Conservation (phyloP, 2,113 vertebrate genomes). For the Pelvicachromis taeniatus region DNA sequence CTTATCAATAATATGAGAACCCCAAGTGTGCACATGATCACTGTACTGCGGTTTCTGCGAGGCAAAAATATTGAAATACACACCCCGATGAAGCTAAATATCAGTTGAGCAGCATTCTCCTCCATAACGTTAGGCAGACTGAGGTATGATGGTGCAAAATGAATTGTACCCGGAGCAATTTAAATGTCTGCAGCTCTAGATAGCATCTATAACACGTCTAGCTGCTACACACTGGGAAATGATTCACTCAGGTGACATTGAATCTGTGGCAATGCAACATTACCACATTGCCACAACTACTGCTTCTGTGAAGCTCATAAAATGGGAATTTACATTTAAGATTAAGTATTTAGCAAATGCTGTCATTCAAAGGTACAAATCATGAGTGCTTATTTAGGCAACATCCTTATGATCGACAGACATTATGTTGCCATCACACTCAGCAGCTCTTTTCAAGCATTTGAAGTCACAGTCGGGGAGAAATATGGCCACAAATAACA, state of each 20-base stretch:
- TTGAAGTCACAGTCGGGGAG: not conserved
- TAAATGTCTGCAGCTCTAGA: constrained; percentile 36
- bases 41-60: not conserved
- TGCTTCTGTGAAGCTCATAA: not conserved
- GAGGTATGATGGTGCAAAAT: constrained; percentile 25
- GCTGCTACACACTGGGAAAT: not conserved
- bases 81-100: not conserved
- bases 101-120: not conserved
- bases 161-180: constrained; percentile 36
- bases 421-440: not conserved
- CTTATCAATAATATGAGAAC: not conserved
- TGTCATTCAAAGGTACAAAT: not conserved
- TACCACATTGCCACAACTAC: not conserved
- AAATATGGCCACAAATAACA: not conserved
- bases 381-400: not conserved
- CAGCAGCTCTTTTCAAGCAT: not conserved
- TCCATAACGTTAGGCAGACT: not conserved
- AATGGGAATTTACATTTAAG: not conserved
- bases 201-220: constrained; percentile 19
- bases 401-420: not conserved
- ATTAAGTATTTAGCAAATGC: not conserved
- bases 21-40: not conserved
- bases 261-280: not conserved
- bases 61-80: not conserved
- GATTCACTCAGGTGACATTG: not conserved